Evolutionary conservation across 2,888 invertebrate genomes (phyloP).

Genomic region (Cacoxenus indagator): DNA sequence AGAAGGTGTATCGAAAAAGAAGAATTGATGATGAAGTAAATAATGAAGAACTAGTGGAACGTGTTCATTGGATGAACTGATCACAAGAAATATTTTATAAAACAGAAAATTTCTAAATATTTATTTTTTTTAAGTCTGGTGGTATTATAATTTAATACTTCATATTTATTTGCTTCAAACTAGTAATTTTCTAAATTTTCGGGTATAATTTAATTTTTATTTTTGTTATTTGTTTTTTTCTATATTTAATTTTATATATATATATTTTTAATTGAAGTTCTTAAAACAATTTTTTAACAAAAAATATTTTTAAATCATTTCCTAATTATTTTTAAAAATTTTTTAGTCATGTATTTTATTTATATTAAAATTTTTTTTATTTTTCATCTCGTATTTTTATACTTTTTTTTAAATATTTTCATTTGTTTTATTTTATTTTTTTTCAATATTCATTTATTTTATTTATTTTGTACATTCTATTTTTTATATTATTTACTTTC

Average conservation of each 20-base stretch:
- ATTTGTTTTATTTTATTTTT: no score
- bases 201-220: slow-evolving; percentile 9
- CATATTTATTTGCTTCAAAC: slow-evolving; percentile 8
- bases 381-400: no score
- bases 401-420: no score
- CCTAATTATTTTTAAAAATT: no score
- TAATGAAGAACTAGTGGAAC: slow-evolving; percentile 57
- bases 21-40: slow-evolving; percentile 14
- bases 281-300: neutral
- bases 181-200: neutral
- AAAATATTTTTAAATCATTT: neutral
- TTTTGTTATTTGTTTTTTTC: slow-evolving; percentile 3
- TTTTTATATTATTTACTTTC: no score
- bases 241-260: neutral
- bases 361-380: no score
- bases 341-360: no score
- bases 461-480: no score
- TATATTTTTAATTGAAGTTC: neutral
- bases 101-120: slow-evolving; percentile 42
- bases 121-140: neutral
- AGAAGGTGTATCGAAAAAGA: neutral
- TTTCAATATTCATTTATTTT: no score
- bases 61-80: slow-evolving; percentile 73
- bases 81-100: slow-evolving; percentile 60
- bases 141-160: neutral